phyloP scores from a whole-genome alignment of 2,888 invertebrate genomes.

The Eupithecia subfuscata region DNA sequence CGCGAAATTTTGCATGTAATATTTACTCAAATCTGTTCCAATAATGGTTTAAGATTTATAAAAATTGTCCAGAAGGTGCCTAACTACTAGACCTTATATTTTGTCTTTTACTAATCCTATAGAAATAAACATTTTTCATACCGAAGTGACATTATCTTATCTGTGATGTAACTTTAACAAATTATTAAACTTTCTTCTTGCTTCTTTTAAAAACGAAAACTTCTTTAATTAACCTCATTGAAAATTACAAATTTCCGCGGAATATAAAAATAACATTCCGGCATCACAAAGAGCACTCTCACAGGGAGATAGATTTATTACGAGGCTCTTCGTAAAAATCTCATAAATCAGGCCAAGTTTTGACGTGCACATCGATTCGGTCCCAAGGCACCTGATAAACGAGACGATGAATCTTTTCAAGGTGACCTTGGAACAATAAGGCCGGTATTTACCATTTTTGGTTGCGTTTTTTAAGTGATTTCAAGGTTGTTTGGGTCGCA shows the following conservation, averaged over 20 bases:
- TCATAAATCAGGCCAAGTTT: slow-evolving; percentile 29
- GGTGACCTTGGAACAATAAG: slow-evolving; percentile 16
- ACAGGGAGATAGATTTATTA: slow-evolving; percentile 6
- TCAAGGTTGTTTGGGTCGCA: background rate
- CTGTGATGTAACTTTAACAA: background rate
- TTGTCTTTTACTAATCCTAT: background rate
- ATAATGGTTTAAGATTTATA: background rate
- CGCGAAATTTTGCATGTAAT: background rate
- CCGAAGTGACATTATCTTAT: background rate
- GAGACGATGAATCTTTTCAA: slow-evolving; percentile 14
- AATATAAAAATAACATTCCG: background rate
- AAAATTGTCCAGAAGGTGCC: background rate
- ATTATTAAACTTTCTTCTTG: background rate
- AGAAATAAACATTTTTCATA: background rate
- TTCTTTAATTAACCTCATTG: background rate
- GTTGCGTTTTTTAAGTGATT: background rate
- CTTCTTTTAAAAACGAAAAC: background rate
- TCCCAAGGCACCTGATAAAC: slow-evolving; percentile 22
- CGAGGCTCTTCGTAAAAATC: slow-evolving; percentile 23
- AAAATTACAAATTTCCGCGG: background rate
- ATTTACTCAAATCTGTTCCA: background rate
- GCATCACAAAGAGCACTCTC: background rate
- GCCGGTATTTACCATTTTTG: background rate
- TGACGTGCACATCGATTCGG: slow-evolving; percentile 27
- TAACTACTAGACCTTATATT: background rate